These are phyloP conservation scores for Loriculus beryllinus DNA, from an alignment of 2,797 vertebrate genomes.

Conservation along the genomic window DNA sequence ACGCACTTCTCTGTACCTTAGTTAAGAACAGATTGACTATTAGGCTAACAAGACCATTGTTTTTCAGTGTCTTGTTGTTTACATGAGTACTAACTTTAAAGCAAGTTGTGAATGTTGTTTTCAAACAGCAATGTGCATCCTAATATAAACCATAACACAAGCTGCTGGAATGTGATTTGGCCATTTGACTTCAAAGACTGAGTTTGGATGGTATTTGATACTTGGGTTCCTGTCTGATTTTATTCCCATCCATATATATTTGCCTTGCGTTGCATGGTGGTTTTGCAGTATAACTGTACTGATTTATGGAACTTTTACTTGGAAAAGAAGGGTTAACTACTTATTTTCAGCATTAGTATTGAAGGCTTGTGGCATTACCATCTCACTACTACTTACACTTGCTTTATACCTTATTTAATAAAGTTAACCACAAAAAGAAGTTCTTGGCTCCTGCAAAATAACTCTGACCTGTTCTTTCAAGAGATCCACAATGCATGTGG, in stretches of 20 bases:
- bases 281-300: background rate
- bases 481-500: fast-evolving
- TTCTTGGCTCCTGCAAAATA: constrained; percentile 3
- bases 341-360: background rate
- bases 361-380: background rate
- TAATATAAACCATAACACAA: background rate
- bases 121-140: background rate
- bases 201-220: background rate
- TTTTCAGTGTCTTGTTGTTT: background rate
- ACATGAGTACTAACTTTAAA: constrained; percentile 13
- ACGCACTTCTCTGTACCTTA: background rate
- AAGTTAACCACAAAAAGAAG: background rate
- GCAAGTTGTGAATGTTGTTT: background rate
- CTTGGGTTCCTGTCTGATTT: background rate
- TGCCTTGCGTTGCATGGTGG: background rate
- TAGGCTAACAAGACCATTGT: background rate
- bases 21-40: background rate
- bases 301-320: background rate
- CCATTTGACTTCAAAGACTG: background rate
- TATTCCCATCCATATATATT: fast-evolving
- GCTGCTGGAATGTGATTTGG: background rate
- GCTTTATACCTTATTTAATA: background rate
- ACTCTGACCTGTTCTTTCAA: background rate
- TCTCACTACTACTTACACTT: background rate
- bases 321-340: background rate